phyloP scores from a whole-genome alignment of 2,113 vertebrate species.

The Sturnus vulgaris region DNA sequence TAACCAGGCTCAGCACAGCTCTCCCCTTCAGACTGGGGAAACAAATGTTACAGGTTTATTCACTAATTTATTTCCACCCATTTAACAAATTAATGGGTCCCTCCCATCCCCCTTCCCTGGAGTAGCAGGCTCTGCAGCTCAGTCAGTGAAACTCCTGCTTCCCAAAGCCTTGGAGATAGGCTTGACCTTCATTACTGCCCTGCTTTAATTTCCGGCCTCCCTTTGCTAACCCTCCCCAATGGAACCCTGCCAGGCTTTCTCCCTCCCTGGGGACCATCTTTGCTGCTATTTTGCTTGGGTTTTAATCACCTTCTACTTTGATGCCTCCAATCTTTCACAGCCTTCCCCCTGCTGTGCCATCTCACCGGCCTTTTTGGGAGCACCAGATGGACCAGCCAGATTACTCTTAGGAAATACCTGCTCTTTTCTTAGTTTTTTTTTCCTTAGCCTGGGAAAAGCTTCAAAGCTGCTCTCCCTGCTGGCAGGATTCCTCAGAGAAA shows the following conservation, averaged over 20 bases:
- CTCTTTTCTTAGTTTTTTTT: constrained; percentile 1
- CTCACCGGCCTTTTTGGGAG: not conserved
- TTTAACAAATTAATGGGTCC: not conserved
- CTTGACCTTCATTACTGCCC: not conserved
- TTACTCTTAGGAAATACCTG: constrained; percentile 19
- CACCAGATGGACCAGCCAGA: not conserved
- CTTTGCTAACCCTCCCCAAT: not conserved
- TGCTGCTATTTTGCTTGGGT: not conserved
- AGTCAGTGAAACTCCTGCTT: not conserved
- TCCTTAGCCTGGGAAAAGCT: not conserved
- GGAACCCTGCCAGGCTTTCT: not conserved
- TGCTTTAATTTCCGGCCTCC: not conserved
- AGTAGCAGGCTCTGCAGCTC: not conserved
- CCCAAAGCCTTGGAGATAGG: not conserved
- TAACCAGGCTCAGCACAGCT: not conserved
- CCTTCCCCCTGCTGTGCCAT: not conserved
- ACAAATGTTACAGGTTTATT: not conserved
- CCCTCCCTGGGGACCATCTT: not conserved
- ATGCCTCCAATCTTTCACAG: not conserved
- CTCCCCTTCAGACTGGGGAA: not conserved
- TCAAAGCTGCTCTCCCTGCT: not conserved
- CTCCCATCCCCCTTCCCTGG: not conserved
- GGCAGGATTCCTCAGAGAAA: not conserved
- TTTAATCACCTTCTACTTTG: constrained; percentile 14
- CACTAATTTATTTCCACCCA: not conserved